Evolutionary conservation across 2,888 invertebrate genomes (phyloP).

Genomic region (Strigamia transsilvanica): DNA sequence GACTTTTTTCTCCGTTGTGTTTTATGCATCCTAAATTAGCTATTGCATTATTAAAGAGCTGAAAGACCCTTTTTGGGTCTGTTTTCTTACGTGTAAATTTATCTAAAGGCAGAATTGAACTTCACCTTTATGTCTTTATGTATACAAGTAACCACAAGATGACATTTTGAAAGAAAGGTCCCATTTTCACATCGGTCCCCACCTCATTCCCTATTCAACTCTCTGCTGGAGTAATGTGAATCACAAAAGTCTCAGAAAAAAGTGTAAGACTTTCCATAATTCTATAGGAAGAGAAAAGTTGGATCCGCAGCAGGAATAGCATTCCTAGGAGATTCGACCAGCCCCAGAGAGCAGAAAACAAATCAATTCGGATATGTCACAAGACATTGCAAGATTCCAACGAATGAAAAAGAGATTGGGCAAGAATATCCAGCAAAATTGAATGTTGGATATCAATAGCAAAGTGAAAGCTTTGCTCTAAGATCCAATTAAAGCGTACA

Average conservation of each 20-base stretch:
- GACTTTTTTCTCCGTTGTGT: too few species aligned
- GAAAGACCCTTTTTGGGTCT: too few species aligned
- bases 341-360: slow-evolving; percentile 38
- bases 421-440: slow-evolving; percentile 15
- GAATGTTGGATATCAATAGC: slow-evolving; percentile 44
- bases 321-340: slow-evolving; percentile 9
- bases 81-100: too few species aligned
- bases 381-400: slow-evolving; percentile 36
- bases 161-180: background rate
- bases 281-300: background rate
- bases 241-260: slow-evolving; percentile 27
- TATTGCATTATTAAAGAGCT: too few species aligned
- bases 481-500: background rate
- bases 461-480: background rate
- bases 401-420: slow-evolving; percentile 12
- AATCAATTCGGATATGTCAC: slow-evolving; percentile 46
- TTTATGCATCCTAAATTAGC: too few species aligned
- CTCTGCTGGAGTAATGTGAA: background rate
- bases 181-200: background rate
- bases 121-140: background rate
- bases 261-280: slow-evolving; percentile 30
- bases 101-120: too few species aligned
- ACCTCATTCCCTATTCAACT: background rate
- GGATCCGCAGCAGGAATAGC: background rate
- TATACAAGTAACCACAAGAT: background rate